Percentiles rank a stretch among this genome's conserved stretches.
Conservation (phyloP, 2,888 invertebrate genomes). For the Bellardia bayeri region DNA sequence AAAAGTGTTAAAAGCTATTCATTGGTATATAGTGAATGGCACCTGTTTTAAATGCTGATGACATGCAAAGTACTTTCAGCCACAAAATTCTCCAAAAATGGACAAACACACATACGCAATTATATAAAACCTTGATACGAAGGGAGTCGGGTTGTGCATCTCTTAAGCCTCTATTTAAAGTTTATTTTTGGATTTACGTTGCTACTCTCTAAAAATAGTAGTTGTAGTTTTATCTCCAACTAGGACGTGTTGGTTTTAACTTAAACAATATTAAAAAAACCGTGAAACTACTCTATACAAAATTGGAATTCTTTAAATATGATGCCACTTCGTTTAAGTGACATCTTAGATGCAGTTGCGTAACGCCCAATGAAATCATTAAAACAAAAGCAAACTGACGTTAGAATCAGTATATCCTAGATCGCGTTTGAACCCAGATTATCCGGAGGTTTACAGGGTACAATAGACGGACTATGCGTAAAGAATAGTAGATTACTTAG, state of each 20-base stretch:
- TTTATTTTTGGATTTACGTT: background rate
- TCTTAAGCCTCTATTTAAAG: background rate
- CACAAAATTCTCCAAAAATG: constrained; percentile 53
- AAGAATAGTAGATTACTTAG: too few species aligned
- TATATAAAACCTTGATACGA: background rate
- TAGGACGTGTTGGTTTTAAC: constrained; percentile 13
- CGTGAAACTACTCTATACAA: background rate
- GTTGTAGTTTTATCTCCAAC: constrained; percentile 16
- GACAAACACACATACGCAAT: background rate
- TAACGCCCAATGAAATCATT: too few species aligned
- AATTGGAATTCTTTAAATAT: too few species aligned
- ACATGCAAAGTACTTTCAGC: constrained; percentile 73
- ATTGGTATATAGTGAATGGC: constrained; percentile 44
- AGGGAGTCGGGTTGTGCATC: background rate
- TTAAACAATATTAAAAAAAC: constrained; percentile 1
- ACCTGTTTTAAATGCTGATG: constrained; percentile 75
- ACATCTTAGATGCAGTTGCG: too few species aligned
- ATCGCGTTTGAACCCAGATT: too few species aligned
- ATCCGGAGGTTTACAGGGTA: too few species aligned
- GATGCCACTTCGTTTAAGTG: too few species aligned
- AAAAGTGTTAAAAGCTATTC: constrained; percentile 65
- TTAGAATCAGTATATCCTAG: too few species aligned
- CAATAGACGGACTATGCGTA: too few species aligned
- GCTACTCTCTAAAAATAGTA: background rate
- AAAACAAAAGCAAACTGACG: too few species aligned